phyloP scores from a whole-genome alignment of 2,113 vertebrate genomes.

The Mustelus asterias region DNA sequence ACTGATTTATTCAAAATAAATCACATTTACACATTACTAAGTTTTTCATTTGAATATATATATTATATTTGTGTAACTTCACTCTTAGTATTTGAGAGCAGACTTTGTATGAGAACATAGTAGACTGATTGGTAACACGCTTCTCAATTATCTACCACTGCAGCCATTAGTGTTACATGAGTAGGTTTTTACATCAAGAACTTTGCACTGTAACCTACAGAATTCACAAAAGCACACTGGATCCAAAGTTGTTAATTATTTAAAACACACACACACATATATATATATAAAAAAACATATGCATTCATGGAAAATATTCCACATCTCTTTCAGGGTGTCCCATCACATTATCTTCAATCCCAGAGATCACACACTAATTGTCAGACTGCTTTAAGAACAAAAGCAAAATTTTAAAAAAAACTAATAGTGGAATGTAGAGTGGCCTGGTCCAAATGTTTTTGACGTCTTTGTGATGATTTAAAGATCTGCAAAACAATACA shows the following conservation, averaged over 20 bases:
- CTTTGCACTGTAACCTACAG: neutral
- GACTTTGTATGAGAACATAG: constrained; percentile 25
- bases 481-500: constrained; percentile 36
- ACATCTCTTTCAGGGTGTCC: neutral
- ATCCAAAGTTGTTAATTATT: neutral
- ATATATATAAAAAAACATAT: neutral
- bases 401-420: neutral
- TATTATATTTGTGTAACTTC: constrained; percentile 21
- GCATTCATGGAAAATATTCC: neutral
- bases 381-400: constrained; percentile 18
- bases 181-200: neutral
- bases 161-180: neutral
- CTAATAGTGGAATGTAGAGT: constrained; percentile 33
- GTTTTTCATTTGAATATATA: constrained; percentile 22
- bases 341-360: constrained; percentile 29
- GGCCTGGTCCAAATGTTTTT: constrained; percentile 35
- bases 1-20: constrained; percentile 28
- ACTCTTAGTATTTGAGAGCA: neutral
- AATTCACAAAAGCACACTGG: constrained; percentile 26
- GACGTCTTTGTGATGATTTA: constrained; percentile 37
- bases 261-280: neutral
- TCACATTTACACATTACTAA: neutral
- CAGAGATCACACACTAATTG: constrained; percentile 5
- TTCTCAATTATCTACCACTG: constrained; percentile 1
- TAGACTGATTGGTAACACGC: constrained; percentile 7